Conservation (phyloP, 1,140 invertebrate species). For the Asbolus verrucosus region DNA sequence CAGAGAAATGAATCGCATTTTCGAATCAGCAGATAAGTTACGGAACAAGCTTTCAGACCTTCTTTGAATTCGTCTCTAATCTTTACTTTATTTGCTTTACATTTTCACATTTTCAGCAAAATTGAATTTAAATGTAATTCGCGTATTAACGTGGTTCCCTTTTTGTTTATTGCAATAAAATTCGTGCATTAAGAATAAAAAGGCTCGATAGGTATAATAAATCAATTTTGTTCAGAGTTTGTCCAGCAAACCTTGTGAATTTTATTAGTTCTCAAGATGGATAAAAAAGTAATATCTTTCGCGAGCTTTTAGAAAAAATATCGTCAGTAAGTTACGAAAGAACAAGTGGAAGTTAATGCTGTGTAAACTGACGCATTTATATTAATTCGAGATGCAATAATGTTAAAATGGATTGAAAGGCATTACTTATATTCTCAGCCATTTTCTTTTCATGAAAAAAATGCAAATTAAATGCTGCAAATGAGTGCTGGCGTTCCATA, state of each 20-base stretch:
- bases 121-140: conserved; percentile 23
- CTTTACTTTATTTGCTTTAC: conserved; percentile 20
- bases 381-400: conserved; percentile 26
- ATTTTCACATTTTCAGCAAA: conserved; percentile 23
- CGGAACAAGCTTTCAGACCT: conserved; percentile 21
- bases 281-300: conserved; percentile 22
- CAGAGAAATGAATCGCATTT: conserved; percentile 25
- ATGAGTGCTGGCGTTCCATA: conserved; percentile 23
- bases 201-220: background rate
- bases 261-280: conserved; percentile 23
- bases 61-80: conserved; percentile 23
- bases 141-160: background rate
- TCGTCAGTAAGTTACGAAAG: conserved; percentile 2
- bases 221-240: conserved; percentile 27
- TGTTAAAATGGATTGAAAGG: conserved; percentile 2
- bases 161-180: conserved; percentile 9
- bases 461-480: conserved; percentile 41
- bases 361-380: conserved; percentile 1
- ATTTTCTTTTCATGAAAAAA: conserved; percentile 15
- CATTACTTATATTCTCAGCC: conserved; percentile 1
- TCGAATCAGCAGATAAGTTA: conserved; percentile 31
- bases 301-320: conserved; percentile 1
- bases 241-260: conserved; percentile 18
- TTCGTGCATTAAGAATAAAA: conserved; percentile 4
- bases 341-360: conserved; percentile 8